A percentile compares a stretch with the other conserved stretches of the same genome.
Conservation (phyloP, 2,797 vertebrate species). For the Halcyon smyrnensis region DNA sequence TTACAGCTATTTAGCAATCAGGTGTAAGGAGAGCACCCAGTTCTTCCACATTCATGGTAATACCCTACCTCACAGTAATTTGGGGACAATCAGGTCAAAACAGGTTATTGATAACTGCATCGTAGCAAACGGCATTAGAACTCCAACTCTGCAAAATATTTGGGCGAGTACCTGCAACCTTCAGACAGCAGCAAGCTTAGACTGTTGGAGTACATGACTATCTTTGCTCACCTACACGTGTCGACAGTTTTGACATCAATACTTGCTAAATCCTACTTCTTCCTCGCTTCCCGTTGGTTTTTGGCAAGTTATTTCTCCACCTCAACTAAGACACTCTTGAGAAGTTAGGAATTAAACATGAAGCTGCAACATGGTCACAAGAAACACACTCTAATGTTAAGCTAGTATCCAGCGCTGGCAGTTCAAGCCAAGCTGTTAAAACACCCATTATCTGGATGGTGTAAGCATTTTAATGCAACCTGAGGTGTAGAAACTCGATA, state of each 20-base stretch:
- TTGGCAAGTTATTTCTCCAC: not conserved
- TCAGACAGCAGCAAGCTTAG: not conserved
- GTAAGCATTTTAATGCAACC: not conserved
- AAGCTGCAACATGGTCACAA: not conserved
- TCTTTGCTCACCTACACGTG: not conserved
- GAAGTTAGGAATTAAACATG: not conserved
- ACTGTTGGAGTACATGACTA: not conserved
- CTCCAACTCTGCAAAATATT: not conserved
- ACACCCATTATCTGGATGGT: not conserved
- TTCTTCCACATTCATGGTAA: not conserved
- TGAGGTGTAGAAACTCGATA: not conserved
- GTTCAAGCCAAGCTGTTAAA: not conserved
- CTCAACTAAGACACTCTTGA: not conserved
- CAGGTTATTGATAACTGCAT: not conserved
- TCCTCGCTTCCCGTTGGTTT: not conserved
- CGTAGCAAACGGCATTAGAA: not conserved
- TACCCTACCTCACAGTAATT: not conserved
- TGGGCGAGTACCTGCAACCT: not conserved
- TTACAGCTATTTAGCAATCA: not conserved
- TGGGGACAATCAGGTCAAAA: not conserved
- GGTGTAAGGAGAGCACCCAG: not conserved
- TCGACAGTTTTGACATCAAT: not conserved
- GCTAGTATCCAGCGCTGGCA: rapidly evolving
- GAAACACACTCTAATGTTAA: not conserved
- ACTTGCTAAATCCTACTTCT: not conserved